Evolutionary conservation across 1,140 invertebrate species (phyloP).

Genomic region (Bombus polaris): DNA sequence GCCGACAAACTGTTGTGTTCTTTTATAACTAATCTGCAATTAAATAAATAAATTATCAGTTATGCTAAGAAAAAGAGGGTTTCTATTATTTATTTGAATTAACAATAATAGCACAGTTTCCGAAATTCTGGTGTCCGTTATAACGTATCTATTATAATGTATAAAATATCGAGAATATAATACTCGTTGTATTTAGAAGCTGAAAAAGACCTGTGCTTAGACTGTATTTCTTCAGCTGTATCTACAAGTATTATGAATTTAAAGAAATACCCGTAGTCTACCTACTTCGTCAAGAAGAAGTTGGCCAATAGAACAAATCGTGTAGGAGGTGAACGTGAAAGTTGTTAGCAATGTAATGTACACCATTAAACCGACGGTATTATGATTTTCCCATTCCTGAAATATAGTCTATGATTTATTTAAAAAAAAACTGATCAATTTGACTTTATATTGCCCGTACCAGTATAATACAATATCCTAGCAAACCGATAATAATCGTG

Average conservation of each 20-base stretch:
- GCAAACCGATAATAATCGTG: conserved; percentile 66
- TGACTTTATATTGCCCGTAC: background rate
- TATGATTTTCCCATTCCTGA: conserved; percentile 63
- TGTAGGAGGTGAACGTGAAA: conserved; percentile 58
- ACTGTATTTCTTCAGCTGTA: background rate
- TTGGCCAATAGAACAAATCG: conserved; percentile 67
- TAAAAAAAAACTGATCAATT: background rate
- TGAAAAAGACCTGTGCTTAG: no score
- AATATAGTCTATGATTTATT: conserved; percentile 15
- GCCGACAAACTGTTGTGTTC: no score
- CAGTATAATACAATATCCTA: conserved; percentile 48
- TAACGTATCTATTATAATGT: no score
- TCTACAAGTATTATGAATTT: background rate
- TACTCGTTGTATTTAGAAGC: no score
- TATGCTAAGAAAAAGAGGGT: no score
- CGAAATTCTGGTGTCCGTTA: no score
- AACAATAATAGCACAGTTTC: background rate
- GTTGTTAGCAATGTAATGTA: conserved; percentile 43
- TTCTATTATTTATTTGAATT: no score
- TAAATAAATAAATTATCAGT: no score
- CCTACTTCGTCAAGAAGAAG: conserved; percentile 62
- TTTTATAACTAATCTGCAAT: no score
- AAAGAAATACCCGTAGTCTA: background rate
- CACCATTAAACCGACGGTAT: conserved; percentile 9
- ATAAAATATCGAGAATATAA: no score